A percentile compares a stretch with the other conserved stretches of the same genome.
These are phyloP conservation scores for Chlorocebus sabaeus DNA, from an alignment of 2,113 vertebrate species.

Conservation along the genomic window DNA sequence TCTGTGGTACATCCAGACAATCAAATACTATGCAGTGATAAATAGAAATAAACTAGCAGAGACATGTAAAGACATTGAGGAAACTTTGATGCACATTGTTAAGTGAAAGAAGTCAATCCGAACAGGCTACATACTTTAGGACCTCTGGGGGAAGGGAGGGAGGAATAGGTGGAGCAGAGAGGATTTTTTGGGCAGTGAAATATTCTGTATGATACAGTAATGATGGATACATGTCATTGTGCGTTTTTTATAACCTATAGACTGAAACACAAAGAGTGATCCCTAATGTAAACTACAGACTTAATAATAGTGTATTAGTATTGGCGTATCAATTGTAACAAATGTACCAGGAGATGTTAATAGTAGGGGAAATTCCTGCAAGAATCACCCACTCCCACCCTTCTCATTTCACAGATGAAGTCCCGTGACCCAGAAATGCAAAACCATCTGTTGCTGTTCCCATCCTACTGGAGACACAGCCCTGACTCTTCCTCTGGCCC, in stretches of 20 bases:
- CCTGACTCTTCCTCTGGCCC: not conserved
- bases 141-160: no score
- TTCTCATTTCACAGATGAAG: not conserved
- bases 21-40: not conserved
- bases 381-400: not conserved
- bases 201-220: not conserved
- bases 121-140: not conserved
- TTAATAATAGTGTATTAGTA: not conserved
- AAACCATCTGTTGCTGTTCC: not conserved
- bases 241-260: not conserved
- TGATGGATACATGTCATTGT: not conserved
- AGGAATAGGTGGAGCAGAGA: not conserved
- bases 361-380: not conserved
- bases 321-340: not conserved
- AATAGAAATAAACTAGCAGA: not conserved
- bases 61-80: not conserved
- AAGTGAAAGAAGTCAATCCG: not conserved
- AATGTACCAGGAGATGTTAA: not conserved
- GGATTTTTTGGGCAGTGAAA: not conserved
- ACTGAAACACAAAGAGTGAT: not conserved
- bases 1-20: not conserved
- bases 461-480: not conserved
- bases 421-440: no score
- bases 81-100: not conserved
- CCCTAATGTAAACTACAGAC: not conserved